phyloP scores from a whole-genome alignment of 2,797 vertebrate genomes.

The Crocidura indochinensis region DNA sequence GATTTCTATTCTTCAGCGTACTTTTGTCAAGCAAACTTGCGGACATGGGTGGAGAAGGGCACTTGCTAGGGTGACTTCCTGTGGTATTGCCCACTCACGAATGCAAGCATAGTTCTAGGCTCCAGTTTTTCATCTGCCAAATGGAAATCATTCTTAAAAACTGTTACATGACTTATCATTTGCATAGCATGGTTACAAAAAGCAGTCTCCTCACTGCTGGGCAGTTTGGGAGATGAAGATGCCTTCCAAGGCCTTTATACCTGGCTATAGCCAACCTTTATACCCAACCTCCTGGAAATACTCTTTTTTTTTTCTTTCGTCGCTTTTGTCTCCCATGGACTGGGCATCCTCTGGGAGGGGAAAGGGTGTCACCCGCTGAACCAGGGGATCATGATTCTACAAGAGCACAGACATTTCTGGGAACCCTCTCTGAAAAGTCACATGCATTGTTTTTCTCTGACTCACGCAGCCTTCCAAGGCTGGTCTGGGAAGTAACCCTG shows the following conservation, averaged over 20 bases:
- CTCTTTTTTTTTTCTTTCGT: conserved; percentile 39
- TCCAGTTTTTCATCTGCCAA: conserved; percentile 29
- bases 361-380: neutral
- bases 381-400: neutral
- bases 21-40: neutral
- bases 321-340: neutral
- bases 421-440: too few species aligned
- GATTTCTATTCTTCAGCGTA: conserved; percentile 47
- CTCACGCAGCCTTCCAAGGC: neutral
- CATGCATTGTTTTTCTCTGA: neutral
- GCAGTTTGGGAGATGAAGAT: too few species aligned
- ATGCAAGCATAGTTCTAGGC: neutral
- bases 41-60: conserved; percentile 23
- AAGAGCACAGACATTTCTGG: too few species aligned
- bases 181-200: too few species aligned
- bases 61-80: neutral
- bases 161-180: too few species aligned
- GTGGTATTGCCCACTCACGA: neutral
- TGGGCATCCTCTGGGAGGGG: neutral
- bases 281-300: neutral
- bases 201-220: neutral
- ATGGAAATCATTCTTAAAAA: neutral
- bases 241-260: too few species aligned
- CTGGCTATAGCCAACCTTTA: too few species aligned
- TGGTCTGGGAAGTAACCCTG: conserved; percentile 47